Conservation (phyloP, 2,113 vertebrate species). For the Hippocampus mohnikei region DNA sequence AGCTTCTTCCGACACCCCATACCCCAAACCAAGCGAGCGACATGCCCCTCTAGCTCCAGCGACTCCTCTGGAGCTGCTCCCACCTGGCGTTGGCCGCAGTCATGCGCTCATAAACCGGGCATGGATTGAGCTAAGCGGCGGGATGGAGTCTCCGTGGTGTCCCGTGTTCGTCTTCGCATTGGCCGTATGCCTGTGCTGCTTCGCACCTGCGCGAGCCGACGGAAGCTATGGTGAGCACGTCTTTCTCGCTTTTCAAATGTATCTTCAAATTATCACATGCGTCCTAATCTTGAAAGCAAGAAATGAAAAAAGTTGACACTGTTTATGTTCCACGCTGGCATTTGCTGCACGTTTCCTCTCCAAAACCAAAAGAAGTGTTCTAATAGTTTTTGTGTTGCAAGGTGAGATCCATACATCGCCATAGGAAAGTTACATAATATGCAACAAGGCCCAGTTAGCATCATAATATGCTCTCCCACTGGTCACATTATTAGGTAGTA, state of each 20-base stretch:
- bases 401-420: neutral
- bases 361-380: neutral
- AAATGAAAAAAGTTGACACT: neutral
- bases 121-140: conserved; percentile 29
- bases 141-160: conserved; percentile 61
- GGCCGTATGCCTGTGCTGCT: conserved; percentile 59
- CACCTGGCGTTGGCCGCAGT: conserved; percentile 6
- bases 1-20: neutral
- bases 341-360: neutral
- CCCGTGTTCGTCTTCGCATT: conserved; percentile 62
- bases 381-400: neutral
- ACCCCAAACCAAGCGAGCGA: neutral
- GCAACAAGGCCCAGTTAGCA: neutral
- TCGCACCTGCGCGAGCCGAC: conserved; percentile 49
- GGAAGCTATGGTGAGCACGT: conserved; percentile 71
- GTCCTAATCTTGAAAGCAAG: no score
- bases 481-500: neutral
- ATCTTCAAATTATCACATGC: neutral
- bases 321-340: neutral
- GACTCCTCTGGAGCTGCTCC: conserved; percentile 11
- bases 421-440: neutral
- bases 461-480: neutral
- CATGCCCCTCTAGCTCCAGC: conserved; percentile 26
- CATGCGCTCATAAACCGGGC: neutral
- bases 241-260: no score